These are phyloP conservation scores for Lepisosteus osseus DNA, from an alignment of 2,113 vertebrate genomes.

Conservation along the genomic window DNA sequence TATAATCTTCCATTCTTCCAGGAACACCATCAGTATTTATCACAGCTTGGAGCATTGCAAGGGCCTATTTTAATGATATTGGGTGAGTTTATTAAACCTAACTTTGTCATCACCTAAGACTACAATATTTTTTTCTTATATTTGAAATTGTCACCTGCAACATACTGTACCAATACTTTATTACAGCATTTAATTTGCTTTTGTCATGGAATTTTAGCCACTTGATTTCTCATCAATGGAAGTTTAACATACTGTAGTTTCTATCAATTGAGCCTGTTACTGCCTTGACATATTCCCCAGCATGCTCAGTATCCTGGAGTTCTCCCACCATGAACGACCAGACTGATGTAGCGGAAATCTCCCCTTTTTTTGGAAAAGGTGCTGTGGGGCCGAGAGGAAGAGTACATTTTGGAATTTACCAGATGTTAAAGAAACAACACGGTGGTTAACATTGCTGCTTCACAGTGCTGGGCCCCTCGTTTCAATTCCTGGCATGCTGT, in stretches of 20 bases:
- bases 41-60: constrained; percentile 79
- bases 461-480: no score
- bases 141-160: neutral
- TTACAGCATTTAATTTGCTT: neutral
- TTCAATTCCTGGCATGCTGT: no score
- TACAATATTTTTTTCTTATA: constrained; percentile 6
- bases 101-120: neutral
- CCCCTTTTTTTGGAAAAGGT: no score
- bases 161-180: neutral
- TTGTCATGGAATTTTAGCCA: neutral
- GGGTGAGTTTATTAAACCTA: constrained; percentile 69
- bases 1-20: constrained; percentile 41
- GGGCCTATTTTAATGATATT: constrained; percentile 70
- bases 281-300: no score
- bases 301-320: no score
- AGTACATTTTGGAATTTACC: no score
- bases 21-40: constrained; percentile 84
- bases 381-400: no score
- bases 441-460: no score
- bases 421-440: no score
- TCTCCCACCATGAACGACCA: no score
- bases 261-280: neutral
- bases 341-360: no score
- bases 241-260: constrained; percentile 11
- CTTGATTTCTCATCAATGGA: neutral